Evolutionary conservation across 2,888 invertebrate species (phyloP).

Genomic region (Rhamphomyia laevipes): DNA sequence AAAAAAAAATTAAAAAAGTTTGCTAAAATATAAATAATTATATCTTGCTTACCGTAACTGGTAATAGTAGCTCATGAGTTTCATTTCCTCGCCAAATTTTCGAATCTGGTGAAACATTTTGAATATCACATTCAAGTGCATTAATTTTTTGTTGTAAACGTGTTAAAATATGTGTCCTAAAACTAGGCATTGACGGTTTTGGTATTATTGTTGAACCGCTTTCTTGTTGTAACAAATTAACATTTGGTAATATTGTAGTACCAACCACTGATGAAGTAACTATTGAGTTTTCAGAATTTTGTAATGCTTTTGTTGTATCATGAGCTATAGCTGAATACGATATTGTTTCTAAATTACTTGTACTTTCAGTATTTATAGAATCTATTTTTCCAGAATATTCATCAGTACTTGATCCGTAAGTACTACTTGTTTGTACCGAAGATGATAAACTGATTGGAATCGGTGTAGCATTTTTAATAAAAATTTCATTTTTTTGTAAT

Average conservation of each 20-base stretch:
- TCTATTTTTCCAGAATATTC: no score
- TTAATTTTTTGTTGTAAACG: slow-evolving; percentile 51
- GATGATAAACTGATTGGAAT: no score
- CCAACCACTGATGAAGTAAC: background rate
- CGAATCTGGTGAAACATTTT: slow-evolving; percentile 50
- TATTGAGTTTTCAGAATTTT: background rate
- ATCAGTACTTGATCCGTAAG: no score
- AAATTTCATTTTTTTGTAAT: no score
- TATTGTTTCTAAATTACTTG: background rate
- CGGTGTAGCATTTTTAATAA: no score
- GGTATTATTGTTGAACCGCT: background rate
- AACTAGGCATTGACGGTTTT: slow-evolving; percentile 7
- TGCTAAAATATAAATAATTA: no score
- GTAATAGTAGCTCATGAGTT: slow-evolving; percentile 55
- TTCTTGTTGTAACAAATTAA: background rate
- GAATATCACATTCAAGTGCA: slow-evolving; percentile 53
- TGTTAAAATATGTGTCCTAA: slow-evolving; percentile 38
- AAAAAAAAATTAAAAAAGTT: background rate
- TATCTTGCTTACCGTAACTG: slow-evolving; percentile 46
- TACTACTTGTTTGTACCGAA: no score
- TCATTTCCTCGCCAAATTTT: slow-evolving; percentile 60
- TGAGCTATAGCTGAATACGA: no score
- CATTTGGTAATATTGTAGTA: background rate
- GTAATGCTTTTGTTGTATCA: background rate
- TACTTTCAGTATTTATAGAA: background rate